These are phyloP conservation scores for Myocastor coypus DNA, from an alignment of 2,113 vertebrate genomes.

Conservation along the genomic window DNA sequence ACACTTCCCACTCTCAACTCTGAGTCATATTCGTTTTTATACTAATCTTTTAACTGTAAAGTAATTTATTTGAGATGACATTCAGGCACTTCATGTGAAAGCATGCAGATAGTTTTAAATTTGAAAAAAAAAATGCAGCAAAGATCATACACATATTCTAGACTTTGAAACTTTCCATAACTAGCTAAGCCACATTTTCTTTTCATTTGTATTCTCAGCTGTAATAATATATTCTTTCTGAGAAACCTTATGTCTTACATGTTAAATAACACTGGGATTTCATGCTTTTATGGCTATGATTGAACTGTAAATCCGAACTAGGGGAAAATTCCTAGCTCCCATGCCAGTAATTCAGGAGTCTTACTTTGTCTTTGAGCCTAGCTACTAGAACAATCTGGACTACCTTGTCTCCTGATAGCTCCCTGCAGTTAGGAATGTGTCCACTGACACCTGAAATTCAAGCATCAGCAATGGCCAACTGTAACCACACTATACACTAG, in stretches of 20 bases:
- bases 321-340: slow-evolving; percentile 10
- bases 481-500: rapidly evolving
- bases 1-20: slow-evolving; percentile 79
- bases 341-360: background rate
- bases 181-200: background rate
- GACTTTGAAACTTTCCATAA: slow-evolving; percentile 43
- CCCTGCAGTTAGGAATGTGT: background rate
- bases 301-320: background rate
- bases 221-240: background rate
- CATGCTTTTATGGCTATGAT: background rate
- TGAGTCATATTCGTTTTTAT: slow-evolving; percentile 81
- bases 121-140: background rate
- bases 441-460: background rate
- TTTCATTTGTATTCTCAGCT: slow-evolving; percentile 34
- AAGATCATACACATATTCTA: slow-evolving; percentile 40
- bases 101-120: slow-evolving; percentile 63
- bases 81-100: slow-evolving; percentile 74
- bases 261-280: slow-evolving; percentile 31
- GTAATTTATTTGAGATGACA: slow-evolving; percentile 75
- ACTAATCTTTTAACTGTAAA: slow-evolving; percentile 78
- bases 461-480: background rate
- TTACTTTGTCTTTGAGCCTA: background rate
- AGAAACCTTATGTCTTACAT: background rate
- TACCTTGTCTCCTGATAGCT: background rate
- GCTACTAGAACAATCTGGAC: background rate